Evolutionary conservation across 2,113 vertebrate genomes (phyloP), one percentile per base, ranked within the genome.

Genomic region (Arizona elegans): DNA sequence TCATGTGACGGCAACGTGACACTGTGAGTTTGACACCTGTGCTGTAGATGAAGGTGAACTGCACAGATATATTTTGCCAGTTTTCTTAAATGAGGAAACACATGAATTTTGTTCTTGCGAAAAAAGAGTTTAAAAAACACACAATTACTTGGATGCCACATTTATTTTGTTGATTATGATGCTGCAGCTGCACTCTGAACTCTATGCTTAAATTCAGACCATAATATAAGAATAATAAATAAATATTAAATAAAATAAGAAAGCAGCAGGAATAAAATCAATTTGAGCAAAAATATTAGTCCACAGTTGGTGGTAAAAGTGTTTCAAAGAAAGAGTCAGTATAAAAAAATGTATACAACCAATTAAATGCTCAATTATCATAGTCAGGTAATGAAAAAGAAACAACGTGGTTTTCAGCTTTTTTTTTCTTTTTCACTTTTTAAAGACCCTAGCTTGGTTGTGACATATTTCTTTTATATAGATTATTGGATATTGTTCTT

Each of bases 191-290:
- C 23, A 2, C 59, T 38, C n/a, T 92, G 50, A 88, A 88, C 52
- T 87, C 29, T 12, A 6, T 26, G 56, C 91, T 38, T 17, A 53
- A 92, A 50, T 43, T 52, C 87, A 24, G 23, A 23, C 26, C 52
- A 75, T 15, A 55, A 88, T 15, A 15, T 38, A 81, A 59, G 52
- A 11, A 91, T 91, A 53, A 90, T 90, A 90, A 90, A 90, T 70
- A 53, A 53, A 47, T 5, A 75, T 88, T 88, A 92, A 92, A 29
- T 70, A 92, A 92, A 88, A 92, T 88, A 75, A 75, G 91, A 24
- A 88, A 92, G 55, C 52, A 92, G 59, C 91, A 92, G 50, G 59
- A 65, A 55, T 55, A 88, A 92, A 88, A 53, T 88, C 59, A 88
- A 55, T 92, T 75, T 52, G 70, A 55, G 13, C n/a, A 21, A 75